Evolutionary conservation across 1,140 invertebrate genomes (phyloP).

Genomic region (Bactericera cockerelli): DNA sequence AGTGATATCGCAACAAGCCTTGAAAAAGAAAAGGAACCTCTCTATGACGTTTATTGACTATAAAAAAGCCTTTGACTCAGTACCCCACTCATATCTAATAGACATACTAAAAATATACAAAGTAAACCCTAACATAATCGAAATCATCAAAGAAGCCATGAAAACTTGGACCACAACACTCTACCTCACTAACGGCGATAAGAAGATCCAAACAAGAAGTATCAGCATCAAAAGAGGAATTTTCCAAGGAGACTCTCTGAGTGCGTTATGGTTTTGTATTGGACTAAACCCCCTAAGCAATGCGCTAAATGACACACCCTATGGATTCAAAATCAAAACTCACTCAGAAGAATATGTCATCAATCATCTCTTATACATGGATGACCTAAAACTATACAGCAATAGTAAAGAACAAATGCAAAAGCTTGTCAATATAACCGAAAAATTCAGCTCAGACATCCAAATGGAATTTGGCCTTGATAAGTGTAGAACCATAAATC

Average conservation of each 20-base stretch:
- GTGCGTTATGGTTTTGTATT: conserved; percentile 16
- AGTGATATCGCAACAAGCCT: conserved; percentile 8
- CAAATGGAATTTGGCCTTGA: conserved; percentile 6
- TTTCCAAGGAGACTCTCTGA: conserved; percentile 16
- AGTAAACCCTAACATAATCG: conserved; percentile 9
- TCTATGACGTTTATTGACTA: neutral
- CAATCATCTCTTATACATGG: conserved; percentile 7
- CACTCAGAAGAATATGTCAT: neutral
- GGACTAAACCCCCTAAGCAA: conserved; percentile 1
- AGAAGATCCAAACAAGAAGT: neutral
- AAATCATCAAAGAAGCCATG: neutral
- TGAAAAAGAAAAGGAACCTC: conserved; percentile 7
- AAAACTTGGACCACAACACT: neutral
- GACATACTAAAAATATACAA: conserved; percentile 17
- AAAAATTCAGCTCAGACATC: neutral
- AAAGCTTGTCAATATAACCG: neutral
- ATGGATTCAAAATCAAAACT: neutral
- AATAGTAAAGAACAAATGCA: neutral
- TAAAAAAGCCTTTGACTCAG: neutral
- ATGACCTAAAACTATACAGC: conserved; percentile 2
- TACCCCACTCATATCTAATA: conserved; percentile 16
- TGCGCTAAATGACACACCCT: neutral
- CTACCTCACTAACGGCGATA: neutral
- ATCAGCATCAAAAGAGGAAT: conserved; percentile 13
- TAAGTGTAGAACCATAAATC: neutral